Base-by-base conservation (phyloP, 2,113 vertebrate genomes). In the Todiramphus saurophagus region DNA sequence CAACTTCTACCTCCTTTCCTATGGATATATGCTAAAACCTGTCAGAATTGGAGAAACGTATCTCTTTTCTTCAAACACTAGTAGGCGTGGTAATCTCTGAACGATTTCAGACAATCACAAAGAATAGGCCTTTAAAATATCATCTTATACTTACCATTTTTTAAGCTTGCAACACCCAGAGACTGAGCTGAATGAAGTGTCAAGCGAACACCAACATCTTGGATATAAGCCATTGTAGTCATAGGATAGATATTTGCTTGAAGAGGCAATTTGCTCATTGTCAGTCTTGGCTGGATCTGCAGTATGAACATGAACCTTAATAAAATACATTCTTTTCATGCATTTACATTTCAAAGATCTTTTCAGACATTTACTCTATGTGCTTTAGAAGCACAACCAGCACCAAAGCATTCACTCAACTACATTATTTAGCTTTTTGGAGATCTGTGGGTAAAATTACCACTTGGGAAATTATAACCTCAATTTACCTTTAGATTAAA, bases 231-330 rank as follows among this genome's bases (percentile, higher is more conserved):
- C 96, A 99, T 98, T 13, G 99, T 98, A 44, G 96, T 98, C 99
- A 99, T 99, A 4, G 99, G 99, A 93, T 99, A 99, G 37, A 99
- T 98, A 97, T 99, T 99, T 10, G 99, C 99, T 97, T 99, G 99
- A 94, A 99, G 96, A 62, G 99, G 99, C 82, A 99, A 97, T 97
- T 99, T 99, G 53, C 68, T 95, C 97, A 99, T 97, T 0, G 98
- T 98, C 89, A 97, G 84, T 84, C 99, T 98, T 68, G 99, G 98
- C 84, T 99, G 99, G 97, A 99, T 99, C 99, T 99, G 83, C 55
- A 91, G 94, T 93, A 88, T 21, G 60, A 97, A 97, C 59, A 86
- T 2, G 35, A 68, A 89, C 18, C 80, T 96, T 66, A 78, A 35
- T 87, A 80, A 94, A 59, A 24, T 48, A 68, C 44, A 82, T 86